Evolutionary conservation across 2,113 vertebrate genomes (phyloP), one percentile per base, ranked within the genome.

Genomic region (Opisthocomus hoazin): DNA sequence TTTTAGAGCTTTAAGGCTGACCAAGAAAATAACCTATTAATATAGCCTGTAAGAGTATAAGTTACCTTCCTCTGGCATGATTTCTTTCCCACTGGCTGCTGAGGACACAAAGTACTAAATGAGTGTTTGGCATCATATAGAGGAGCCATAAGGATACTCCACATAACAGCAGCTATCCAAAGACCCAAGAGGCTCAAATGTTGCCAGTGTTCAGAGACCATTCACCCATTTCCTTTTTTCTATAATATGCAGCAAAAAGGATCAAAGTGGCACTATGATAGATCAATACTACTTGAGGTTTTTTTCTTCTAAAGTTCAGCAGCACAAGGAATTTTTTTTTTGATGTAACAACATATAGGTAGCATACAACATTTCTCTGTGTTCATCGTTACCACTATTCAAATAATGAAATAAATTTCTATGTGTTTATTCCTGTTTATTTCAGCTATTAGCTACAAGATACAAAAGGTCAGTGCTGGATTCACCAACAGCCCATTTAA

Each of bases 161-260:
- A 61, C 3, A 4, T 69, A 64, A 83, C 68, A 71, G 27, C 32
- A 65, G 41, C 41, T 84, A 23, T 56, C 61, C 70, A 63, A 74
- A 89, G 64, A 26, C 29, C 69, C 22, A 15, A 63, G 60, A 58
- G 29, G 26, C 29, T 89, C 19, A 15, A 29, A 10, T 5, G 6
- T 9, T 61, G 66, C 22, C 58, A 66, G 37, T 0, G 0, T 63
- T 45, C 30, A 51, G 39, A 39, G 9, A 21, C 4, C 13, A 8
- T 15, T 81, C 34, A 75, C 12, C 1, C 20, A 10, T 37, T 61
- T 63, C 24, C 8, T 61, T 87, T 92, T 54, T 81, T 24, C 63
- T 57, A 16, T 56, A 30, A 43, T 8, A 41, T 61, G 11, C 12
- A 84, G 51, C 46, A 58, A 63, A 81, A 87, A 80, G 12, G 30